Evolutionary conservation across 2,888 invertebrate genomes (phyloP).

Genomic region (Escarpia spicata): DNA sequence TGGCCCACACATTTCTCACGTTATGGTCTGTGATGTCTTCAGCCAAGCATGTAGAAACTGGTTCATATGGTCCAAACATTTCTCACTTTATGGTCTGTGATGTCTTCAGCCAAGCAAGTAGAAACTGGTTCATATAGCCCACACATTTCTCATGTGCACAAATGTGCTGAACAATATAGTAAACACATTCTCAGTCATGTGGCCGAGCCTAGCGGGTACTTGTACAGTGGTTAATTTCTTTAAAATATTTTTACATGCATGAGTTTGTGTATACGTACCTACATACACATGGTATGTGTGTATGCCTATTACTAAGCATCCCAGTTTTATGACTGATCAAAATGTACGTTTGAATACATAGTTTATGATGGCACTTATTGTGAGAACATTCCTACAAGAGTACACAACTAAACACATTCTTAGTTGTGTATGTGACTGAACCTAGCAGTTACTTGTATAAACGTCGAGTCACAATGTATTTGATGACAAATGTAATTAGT

Average conservation of each 20-base stretch:
- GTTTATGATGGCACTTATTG: background rate
- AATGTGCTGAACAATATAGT: background rate
- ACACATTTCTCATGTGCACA: background rate
- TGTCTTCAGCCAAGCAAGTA: background rate
- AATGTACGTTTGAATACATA: background rate
- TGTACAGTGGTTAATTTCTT: too few relatives aligned
- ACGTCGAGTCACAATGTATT: background rate
- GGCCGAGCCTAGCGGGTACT: too few relatives aligned
- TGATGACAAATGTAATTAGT: background rate
- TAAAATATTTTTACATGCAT: background rate
- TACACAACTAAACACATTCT: background rate
- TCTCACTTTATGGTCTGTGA: too few relatives aligned
- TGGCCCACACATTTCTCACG: too few relatives aligned
- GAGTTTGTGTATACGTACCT: background rate
- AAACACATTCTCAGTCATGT: background rate
- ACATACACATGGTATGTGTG: background rate
- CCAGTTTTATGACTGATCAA: constrained; percentile 1
- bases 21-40: too few relatives aligned
- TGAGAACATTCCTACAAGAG: background rate
- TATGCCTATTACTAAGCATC: constrained; percentile 20
- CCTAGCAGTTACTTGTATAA: background rate
- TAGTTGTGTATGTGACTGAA: background rate
- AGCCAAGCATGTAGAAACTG: too few relatives aligned
- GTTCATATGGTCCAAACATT: too few relatives aligned
- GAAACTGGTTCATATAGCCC: background rate